Percentiles rank a stretch among this genome's conserved stretches.
phyloP scores from a whole-genome alignment of 2,797 vertebrate species.

The Odontamblyopus lacepedii region DNA sequence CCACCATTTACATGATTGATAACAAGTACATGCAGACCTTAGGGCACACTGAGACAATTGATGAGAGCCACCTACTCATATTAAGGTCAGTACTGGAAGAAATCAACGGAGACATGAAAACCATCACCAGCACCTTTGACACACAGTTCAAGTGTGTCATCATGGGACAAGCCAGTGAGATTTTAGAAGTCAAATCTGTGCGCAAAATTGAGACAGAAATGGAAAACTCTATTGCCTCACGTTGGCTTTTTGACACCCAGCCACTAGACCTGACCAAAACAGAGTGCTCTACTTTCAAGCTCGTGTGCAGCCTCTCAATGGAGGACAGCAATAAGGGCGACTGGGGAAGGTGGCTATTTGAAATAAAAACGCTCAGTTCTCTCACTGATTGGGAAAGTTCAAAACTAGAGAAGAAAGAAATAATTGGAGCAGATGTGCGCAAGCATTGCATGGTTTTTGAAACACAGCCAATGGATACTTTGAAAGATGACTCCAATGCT shows the following conservation, averaged over 20 bases:
- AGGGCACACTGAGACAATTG: slow-evolving; percentile 82
- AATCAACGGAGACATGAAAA: slow-evolving; percentile 85
- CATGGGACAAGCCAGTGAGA: slow-evolving; percentile 84
- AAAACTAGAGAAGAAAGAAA: slow-evolving; percentile 75
- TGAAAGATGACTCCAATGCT: slow-evolving; percentile 82
- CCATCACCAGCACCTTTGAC: slow-evolving; percentile 86
- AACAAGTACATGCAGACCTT: slow-evolving; percentile 81
- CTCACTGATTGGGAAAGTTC: slow-evolving; percentile 78
- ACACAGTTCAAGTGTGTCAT: slow-evolving; percentile 85
- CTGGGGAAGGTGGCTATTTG: slow-evolving; percentile 86
- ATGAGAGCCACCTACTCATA: slow-evolving; percentile 82
- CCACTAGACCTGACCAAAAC: slow-evolving; percentile 79
- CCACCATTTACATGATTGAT: slow-evolving; percentile 87
- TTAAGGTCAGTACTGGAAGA: slow-evolving; percentile 86
- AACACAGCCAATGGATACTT: slow-evolving; percentile 86
- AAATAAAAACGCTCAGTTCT: slow-evolving; percentile 84
- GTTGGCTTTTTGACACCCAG: slow-evolving; percentile 86
- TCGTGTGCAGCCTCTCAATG: slow-evolving; percentile 84
- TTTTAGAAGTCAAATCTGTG: slow-evolving; percentile 85
- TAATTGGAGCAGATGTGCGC: slow-evolving; percentile 85
- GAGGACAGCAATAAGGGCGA: slow-evolving; percentile 81
- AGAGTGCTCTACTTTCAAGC: slow-evolving; percentile 78
- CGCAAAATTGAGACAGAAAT: slow-evolving; percentile 86
- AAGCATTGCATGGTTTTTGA: slow-evolving; percentile 90
- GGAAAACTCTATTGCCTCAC: slow-evolving; percentile 82